phyloP scores from a whole-genome alignment of 2,113 vertebrate genomes.

The Accipiter virgatus region DNA sequence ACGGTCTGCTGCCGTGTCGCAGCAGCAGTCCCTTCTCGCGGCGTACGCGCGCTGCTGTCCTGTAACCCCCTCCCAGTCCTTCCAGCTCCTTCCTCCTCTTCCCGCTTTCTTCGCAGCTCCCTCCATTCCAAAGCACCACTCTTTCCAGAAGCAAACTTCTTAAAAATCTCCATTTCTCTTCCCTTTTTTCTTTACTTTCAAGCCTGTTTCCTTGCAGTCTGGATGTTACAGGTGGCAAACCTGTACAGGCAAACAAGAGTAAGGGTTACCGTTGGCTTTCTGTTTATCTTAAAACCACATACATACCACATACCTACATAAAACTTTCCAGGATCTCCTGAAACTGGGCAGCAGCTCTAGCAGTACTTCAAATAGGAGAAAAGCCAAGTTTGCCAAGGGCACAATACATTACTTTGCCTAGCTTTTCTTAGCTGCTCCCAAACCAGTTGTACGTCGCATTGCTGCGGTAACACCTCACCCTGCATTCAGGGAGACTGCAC shows the following conservation, averaged over 20 bases:
- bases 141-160: background rate
- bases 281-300: background rate
- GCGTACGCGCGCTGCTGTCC: rapidly evolving
- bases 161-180: background rate
- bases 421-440: background rate
- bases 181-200: background rate
- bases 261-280: background rate
- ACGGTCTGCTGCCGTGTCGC: rapidly evolving
- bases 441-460: rapidly evolving
- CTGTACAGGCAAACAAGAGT: background rate
- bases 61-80: background rate
- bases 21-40: background rate
- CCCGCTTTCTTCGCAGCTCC: background rate
- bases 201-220: background rate
- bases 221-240: background rate
- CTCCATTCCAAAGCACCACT: background rate
- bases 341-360: background rate
- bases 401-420: background rate
- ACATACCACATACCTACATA: background rate
- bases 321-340: background rate
- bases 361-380: background rate
- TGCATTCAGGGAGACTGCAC: background rate
- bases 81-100: background rate
- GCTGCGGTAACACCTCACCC: background rate
- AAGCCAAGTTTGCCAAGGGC: background rate